Base-by-base conservation (phyloP, 2,888 invertebrate genomes). In the Lithophane socia region DNA sequence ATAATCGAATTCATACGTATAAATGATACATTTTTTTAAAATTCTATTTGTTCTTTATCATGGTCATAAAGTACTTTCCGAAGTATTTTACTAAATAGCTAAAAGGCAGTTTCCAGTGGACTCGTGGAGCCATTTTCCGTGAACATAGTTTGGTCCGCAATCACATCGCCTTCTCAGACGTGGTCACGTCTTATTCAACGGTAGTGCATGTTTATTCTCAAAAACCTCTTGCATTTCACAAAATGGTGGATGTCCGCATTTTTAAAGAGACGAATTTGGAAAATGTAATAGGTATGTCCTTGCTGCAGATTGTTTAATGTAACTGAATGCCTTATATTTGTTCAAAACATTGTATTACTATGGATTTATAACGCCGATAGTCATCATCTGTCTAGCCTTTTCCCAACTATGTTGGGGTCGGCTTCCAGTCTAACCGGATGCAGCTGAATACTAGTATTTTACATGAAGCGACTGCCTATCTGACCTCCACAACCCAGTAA, bases 141-240 rank as follows among this genome's bases (percentile, higher is more conserved):
- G 61, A 52, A 21, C 64, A 16, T 73, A 79, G 84, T 74, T 74
- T 74, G 56, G 75, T 84, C 80, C 84, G 73, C 84, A 82, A 82
- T 82, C 84, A 75, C 69, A 80, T 80, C 63, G 80, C n/a, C 54
- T 61, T 60, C 84, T 68, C 80, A 64, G 47, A 61, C 79, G 80
- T 58, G 75, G 74, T 69, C 82, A 80, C 82, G 82, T 82, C 63
- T 67, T 52, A 60, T 80, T 75, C 81, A 74, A 66, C 61, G 54
- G 49, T 66, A 70, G 61, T 75, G 84, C 70, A 84, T 84, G 81
- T 84, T 82, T 84, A 84, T 80, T 71, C 63, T 66, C 64, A 47
- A 75, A 84, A 80, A 63, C 7, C 66, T 84, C 56, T 44, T 66
- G 54, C 60, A 79, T 56, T 79, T 65, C 29, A 54, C 65, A 77